Evolutionary conservation across 1,140 invertebrate species (phyloP), one percentile per base, ranked within the genome.

Genomic region (Meteorus sp.): DNA sequence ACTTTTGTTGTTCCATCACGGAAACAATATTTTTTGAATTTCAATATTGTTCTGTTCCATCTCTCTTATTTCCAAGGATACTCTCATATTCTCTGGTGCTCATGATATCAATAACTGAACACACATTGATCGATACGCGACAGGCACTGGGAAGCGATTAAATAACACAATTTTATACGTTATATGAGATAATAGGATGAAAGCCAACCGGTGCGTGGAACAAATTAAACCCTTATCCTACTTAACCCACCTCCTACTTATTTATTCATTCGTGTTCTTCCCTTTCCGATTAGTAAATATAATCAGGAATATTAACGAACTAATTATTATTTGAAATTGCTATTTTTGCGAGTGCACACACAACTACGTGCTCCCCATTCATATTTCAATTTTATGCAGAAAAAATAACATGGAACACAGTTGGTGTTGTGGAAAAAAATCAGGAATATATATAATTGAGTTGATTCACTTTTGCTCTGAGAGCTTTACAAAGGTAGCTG

Each of bases 401-500:
- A n/a, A n/a, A n/a, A n/a, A n/a, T n/a, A n/a, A n/a, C n/a, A n/a
- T n/a, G n/a, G n/a, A n/a, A n/a, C n/a, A n/a, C n/a, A n/a, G n/a
- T n/a, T n/a, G n/a, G n/a, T n/a, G n/a, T n/a, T 39, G 35, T 39
- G 11, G 13, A 7, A 44, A 19, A 44, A 44, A 19, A 44, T 13
- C 41, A 20, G 20, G 41, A 29, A 29, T 29, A 4, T 29, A 29
- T 29, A 29, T 29, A 29, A 39, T 60, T 51, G 19, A 52, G 50
- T 43, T 22, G 51, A 54, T 62, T 58, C 51, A 57, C 55, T 55
- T 58, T 39, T 57, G 50, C 58, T 62, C 58, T 57, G 55, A 62
- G 56, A 48, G 60, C 57, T 57, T 58, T 62, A 58, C 60, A 58
- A 62, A 58, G 60, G 58, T 61, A 58, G 55, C 47, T 51, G 56